Evolutionary conservation across 2,797 vertebrate species (phyloP).

Genomic region (Syndactyla subalaris): DNA sequence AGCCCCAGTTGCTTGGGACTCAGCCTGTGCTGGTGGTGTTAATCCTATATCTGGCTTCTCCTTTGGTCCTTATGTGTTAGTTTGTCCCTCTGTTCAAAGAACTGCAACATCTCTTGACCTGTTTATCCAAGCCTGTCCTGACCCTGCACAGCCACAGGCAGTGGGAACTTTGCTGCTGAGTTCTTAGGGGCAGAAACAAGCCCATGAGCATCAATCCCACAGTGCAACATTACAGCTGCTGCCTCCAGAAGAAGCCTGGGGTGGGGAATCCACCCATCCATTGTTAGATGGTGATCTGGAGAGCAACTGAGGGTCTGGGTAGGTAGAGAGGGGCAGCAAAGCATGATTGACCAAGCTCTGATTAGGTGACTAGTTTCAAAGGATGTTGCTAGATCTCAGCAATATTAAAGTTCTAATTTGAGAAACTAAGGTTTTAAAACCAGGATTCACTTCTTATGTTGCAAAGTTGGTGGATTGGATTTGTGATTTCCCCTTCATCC

Average conservation of each 20-base stretch:
- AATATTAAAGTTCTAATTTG: background rate
- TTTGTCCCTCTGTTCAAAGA: background rate
- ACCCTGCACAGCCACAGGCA: background rate
- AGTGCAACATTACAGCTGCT: background rate
- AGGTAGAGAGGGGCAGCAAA: background rate
- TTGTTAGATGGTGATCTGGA: background rate
- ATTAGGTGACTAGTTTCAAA: background rate
- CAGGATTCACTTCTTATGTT: background rate
- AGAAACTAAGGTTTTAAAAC: background rate
- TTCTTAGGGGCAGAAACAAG: background rate
- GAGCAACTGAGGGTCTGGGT: background rate
- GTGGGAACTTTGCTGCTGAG: background rate
- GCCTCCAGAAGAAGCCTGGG: background rate
- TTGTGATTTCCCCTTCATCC: background rate
- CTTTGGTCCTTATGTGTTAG: background rate
- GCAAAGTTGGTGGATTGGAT: background rate
- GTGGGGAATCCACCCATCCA: fast-evolving
- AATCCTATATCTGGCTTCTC: background rate
- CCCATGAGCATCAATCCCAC: background rate
- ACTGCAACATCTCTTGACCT: background rate
- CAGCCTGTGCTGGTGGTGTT: background rate
- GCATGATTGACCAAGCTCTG: background rate
- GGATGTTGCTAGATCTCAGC: background rate
- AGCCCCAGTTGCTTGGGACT: background rate
- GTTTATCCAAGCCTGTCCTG: background rate